phyloP scores from a whole-genome alignment of 2,797 vertebrate genomes.

The Notolepis coatsorum region DNA sequence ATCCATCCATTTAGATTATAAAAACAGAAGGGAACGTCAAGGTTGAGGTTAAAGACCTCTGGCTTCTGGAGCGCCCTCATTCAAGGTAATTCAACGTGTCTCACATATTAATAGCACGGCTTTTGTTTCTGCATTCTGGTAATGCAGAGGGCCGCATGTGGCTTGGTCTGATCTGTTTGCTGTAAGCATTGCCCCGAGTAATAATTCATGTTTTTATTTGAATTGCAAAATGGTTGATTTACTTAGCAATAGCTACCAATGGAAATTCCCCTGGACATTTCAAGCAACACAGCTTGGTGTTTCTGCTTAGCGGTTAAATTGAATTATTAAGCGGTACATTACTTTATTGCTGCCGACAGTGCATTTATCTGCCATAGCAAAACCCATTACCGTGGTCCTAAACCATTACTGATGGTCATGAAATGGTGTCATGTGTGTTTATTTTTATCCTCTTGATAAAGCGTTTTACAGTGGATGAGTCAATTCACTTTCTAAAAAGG shows the following conservation, averaged over 20 bases:
- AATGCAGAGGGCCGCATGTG: slow-evolving; percentile 9
- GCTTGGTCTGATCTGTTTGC: background rate
- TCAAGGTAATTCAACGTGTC: slow-evolving; percentile 25
- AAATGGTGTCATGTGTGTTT: background rate
- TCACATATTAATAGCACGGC: slow-evolving; percentile 27
- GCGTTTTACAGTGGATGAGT: slow-evolving; percentile 10
- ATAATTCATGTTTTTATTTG: background rate
- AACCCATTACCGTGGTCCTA: background rate
- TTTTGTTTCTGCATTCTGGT: slow-evolving; percentile 15
- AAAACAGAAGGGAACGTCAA: slow-evolving; percentile 42
- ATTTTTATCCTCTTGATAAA: slow-evolving; percentile 21
- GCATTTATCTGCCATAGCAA: background rate
- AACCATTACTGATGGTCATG: background rate
- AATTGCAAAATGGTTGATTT: background rate
- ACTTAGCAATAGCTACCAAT: background rate
- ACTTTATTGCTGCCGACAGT: background rate
- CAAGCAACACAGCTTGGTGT: background rate
- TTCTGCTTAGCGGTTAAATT: too few relatives aligned
- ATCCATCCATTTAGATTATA: slow-evolving; percentile 41
- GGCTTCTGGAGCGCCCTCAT: slow-evolving; percentile 29
- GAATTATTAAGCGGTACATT: background rate
- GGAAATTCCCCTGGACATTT: background rate
- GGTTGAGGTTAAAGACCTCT: slow-evolving; percentile 48
- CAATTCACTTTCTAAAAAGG: background rate
- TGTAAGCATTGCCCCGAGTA: background rate